A percentile compares a stretch with the other conserved stretches of the same genome.
phyloP scores from a whole-genome alignment of 2,113 vertebrate genomes.

The Malurus alboscapulatus region DNA sequence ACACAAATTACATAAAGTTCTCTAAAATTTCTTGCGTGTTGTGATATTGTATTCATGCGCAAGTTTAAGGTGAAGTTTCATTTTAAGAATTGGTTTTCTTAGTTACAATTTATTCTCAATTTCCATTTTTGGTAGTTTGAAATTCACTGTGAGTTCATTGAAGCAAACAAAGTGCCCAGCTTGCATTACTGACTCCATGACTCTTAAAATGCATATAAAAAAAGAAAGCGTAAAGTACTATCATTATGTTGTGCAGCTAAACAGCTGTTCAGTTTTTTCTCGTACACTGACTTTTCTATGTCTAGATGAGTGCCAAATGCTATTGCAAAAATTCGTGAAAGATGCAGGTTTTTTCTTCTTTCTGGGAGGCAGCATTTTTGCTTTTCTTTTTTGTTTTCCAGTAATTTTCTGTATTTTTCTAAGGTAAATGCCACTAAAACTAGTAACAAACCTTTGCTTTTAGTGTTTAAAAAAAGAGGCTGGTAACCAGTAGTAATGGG shows the following conservation, averaged over 20 bases:
- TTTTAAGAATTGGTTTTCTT: background rate
- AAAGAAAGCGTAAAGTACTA: background rate
- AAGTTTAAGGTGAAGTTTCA: background rate
- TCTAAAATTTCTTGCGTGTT: background rate
- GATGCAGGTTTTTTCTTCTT: background rate
- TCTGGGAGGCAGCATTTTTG: background rate
- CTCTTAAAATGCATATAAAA: constrained; percentile 27
- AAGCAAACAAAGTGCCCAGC: background rate
- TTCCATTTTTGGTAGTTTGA: background rate
- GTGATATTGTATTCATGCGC: background rate
- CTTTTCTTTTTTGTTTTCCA: background rate
- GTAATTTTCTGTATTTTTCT: background rate
- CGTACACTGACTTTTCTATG: constrained; percentile 11
- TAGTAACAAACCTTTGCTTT: background rate
- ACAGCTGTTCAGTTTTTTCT: constrained; percentile 34
- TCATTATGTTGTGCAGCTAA: constrained; percentile 35
- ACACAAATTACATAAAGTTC: background rate
- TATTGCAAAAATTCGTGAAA: background rate
- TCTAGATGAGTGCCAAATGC: constrained; percentile 3
- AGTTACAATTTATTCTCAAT: background rate
- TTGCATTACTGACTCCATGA: background rate
- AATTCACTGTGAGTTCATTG: background rate
- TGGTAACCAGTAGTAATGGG: background rate
- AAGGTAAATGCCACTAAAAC: background rate
- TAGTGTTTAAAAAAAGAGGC: background rate